These are phyloP conservation scores for Centruroides vittatus DNA, from an alignment of 1,140 invertebrate species.

Conservation along the genomic window DNA sequence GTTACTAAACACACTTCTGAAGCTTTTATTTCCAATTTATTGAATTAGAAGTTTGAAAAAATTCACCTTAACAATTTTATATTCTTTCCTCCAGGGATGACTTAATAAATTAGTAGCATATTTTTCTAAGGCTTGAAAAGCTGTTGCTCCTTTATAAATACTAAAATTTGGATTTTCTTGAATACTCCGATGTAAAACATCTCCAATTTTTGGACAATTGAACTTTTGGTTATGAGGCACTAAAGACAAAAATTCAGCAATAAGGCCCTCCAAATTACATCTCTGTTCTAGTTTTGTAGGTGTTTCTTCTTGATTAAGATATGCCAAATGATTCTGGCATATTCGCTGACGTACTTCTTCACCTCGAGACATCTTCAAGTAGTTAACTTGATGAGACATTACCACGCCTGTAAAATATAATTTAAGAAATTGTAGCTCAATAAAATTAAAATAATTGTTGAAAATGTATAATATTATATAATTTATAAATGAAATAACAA, in stretches of 20 bases:
- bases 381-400: no score
- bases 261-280: constrained; percentile 15
- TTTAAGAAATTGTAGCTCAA: no score
- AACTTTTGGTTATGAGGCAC: constrained; percentile 18
- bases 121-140: constrained; percentile 65
- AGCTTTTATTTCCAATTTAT: no score
- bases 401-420: no score
- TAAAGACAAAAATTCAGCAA: constrained; percentile 16
- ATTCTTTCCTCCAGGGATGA: constrained; percentile 79
- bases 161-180: constrained; percentile 54
- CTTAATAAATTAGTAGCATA: constrained; percentile 70
- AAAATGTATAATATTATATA: no score
- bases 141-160: constrained; percentile 57
- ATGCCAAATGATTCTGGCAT: constrained; percentile 17
- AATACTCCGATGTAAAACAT: constrained; percentile 31
- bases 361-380: not conserved
- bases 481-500: no score
- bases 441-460: no score
- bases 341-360: constrained; percentile 16
- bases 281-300: constrained; percentile 16
- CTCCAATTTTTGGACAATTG: constrained; percentile 12
- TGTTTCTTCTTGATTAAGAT: constrained; percentile 18
- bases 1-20: no score
- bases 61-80: constrained; percentile 53
- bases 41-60: not conserved